Base-by-base conservation (phyloP, 2,113 vertebrate species). In the Phyllopteryx taeniolatus region DNA sequence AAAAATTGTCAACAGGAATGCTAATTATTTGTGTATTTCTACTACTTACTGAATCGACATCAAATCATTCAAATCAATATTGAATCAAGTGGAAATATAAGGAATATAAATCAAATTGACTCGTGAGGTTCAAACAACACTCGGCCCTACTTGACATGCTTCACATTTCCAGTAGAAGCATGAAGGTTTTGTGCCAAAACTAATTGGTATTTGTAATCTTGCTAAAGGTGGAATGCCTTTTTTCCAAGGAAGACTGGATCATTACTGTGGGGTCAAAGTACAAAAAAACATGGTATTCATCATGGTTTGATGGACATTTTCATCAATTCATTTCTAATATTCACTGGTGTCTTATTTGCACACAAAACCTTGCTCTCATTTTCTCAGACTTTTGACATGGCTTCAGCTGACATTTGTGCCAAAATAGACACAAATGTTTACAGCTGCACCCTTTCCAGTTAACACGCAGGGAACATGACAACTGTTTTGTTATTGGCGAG, bases 351-450 rank as follows among this genome's bases (percentile, higher is more conserved):
- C 42, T 70, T 14, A 8, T 70, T 44, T 6, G 2, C 43, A 42
- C 57, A 49, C 56, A 76, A 64, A 42, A 22, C 64, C 57, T 39
- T 47, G 27, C 35, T 71, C 71, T 68, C 7, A 72, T 69, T 74
- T 70, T n/a, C 68, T 53, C 68, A 53, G 71, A 22, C 44, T 60
- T 60, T 71, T 68, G n/a, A 79, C 31, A 59, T 53, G 66, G 68
- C 43, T 22, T 13, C 59, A 57, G 1, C 13, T 68, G 74, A 75
- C 67, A 73, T 75, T 70, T 65, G 39, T 74, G 10, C 27, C 9
- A 3, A 1, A 51, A 53, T 57, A 67, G 35, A 70, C 53, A 70
- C 53, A 67, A 57, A 31, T 44, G 35, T 72, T 59, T n/a, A 17
- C 35, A 71, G 64, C 54, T 11, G 1, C 51, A 39, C 39, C 47